Evolutionary conservation across 2,797 vertebrate species (phyloP).

Genomic region (Oreochromis grahami): DNA sequence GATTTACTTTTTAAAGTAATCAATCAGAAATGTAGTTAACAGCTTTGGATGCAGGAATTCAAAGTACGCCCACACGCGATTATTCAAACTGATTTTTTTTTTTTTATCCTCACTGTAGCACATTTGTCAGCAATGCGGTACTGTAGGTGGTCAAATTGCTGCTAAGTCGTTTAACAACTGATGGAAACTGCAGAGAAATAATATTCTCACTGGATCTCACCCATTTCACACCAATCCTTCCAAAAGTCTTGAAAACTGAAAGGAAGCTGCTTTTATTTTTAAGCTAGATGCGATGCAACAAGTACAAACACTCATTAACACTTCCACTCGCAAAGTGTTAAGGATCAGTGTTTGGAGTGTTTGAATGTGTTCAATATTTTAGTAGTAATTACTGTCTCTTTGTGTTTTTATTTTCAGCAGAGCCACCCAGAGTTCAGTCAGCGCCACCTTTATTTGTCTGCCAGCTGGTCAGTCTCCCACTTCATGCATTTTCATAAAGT

Average conservation of each 20-base stretch:
- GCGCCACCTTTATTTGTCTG: background rate
- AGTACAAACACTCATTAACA: background rate
- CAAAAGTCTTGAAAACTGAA: background rate
- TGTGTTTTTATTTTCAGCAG: background rate
- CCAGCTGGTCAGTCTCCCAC: background rate
- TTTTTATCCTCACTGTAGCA: background rate
- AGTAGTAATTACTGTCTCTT: background rate
- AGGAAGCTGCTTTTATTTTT: background rate
- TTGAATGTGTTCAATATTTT: background rate
- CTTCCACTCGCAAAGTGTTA: background rate
- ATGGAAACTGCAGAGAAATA: background rate
- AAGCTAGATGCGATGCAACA: background rate
- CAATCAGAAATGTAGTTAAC: conserved; percentile 5
- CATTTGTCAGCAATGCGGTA: background rate
- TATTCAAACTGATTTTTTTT: background rate
- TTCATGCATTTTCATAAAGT: background rate
- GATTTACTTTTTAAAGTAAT: conserved; percentile 27
- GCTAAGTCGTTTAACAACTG: background rate
- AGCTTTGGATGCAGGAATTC: background rate
- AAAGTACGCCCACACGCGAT: background rate
- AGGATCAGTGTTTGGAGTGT: background rate
- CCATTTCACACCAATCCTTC: background rate
- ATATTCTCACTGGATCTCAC: background rate
- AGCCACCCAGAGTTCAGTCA: background rate
- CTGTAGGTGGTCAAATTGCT: background rate